These are phyloP conservation scores for Pterocles burchelli DNA, from an alignment of 2,113 vertebrate genomes.

Conservation along the genomic window DNA sequence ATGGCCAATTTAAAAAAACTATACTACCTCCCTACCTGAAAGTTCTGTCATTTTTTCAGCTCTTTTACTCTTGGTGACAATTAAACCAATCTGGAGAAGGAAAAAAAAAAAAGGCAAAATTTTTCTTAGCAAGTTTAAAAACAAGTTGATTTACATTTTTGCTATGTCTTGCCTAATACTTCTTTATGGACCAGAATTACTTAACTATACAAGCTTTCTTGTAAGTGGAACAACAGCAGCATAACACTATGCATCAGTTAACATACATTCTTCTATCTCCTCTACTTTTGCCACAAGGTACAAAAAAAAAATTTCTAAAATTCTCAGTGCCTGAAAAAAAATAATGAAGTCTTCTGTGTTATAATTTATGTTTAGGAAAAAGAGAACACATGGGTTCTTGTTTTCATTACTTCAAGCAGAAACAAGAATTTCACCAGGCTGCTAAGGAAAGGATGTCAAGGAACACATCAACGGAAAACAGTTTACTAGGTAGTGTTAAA, in stretches of 20 bases:
- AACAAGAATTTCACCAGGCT: neutral
- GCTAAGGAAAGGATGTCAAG: neutral
- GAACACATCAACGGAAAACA: neutral
- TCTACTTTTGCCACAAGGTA: neutral
- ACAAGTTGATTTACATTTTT: neutral
- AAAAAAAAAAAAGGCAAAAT: neutral
- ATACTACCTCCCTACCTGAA: constrained; percentile 79
- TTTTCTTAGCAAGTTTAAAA: neutral
- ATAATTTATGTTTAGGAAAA: neutral
- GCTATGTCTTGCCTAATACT: neutral
- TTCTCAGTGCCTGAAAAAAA: neutral
- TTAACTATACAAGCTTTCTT: neutral
- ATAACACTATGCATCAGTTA: neutral
- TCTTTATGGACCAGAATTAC: neutral
- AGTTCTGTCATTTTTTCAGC: constrained; percentile 97
- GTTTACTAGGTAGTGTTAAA: neutral
- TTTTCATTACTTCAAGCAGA: neutral
- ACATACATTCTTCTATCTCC: neutral
- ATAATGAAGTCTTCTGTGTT: neutral
- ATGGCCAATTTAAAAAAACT: neutral
- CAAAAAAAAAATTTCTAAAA: neutral
- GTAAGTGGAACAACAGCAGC: neutral
- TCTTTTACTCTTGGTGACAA: constrained; percentile 94
- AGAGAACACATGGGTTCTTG: neutral
- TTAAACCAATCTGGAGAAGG: constrained; percentile 86